Evolutionary conservation across 2,113 vertebrate species (phyloP).

Genomic region (Macrotus californicus): DNA sequence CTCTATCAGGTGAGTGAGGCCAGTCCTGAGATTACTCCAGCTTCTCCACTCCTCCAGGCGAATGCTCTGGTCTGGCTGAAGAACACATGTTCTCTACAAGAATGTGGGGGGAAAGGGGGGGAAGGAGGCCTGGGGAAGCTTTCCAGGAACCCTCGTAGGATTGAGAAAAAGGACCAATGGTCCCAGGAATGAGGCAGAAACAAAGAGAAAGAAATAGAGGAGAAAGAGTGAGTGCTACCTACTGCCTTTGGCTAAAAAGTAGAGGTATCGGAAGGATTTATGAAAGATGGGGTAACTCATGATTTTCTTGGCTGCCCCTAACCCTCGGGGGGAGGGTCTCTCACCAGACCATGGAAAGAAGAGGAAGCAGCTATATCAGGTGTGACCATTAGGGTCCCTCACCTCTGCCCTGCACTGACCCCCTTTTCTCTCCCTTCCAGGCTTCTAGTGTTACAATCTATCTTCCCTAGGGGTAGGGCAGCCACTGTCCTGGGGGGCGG

Average conservation of each 20-base stretch:
- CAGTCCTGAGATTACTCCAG: background rate
- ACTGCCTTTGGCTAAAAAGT: background rate
- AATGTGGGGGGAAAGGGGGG: background rate
- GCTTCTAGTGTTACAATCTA: background rate
- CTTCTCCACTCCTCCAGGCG: background rate
- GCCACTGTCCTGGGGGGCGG: background rate
- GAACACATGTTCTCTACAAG: background rate
- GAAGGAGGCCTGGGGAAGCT: background rate
- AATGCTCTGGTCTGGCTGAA: background rate
- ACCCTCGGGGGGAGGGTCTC: background rate
- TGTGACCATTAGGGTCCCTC: background rate
- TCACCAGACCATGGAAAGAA: background rate
- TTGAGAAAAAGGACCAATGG: background rate
- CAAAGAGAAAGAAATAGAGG: background rate
- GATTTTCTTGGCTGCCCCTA: background rate
- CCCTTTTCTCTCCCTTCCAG: background rate
- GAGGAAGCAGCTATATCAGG: background rate
- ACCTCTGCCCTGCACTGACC: background rate
- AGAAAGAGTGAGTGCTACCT: background rate
- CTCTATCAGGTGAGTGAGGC: background rate
- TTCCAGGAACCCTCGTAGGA: background rate
- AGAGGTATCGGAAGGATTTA: background rate
- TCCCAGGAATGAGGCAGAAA: background rate
- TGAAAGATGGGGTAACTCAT: background rate
- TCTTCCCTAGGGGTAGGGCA: background rate